These are phyloP conservation scores for Manacus vitellinus DNA, from an alignment of 2,113 vertebrate species.

Conservation along the genomic window DNA sequence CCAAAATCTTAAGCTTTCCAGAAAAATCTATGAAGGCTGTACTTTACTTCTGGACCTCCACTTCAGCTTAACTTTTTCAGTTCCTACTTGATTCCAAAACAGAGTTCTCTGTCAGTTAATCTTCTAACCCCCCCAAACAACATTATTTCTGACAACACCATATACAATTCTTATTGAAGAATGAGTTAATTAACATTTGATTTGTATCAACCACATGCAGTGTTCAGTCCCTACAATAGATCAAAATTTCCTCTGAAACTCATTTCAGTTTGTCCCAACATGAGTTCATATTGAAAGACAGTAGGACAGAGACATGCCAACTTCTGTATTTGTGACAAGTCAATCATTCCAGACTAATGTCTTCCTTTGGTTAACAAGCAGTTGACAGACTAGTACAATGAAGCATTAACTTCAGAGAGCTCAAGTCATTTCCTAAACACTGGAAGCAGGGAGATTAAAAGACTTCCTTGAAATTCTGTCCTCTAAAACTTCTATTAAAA, in stretches of 20 bases:
- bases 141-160: neutral
- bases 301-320: neutral
- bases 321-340: neutral
- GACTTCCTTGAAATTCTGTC: neutral
- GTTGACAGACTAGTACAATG: neutral
- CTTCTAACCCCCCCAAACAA: neutral
- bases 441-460: neutral
- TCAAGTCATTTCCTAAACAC: neutral
- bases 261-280: neutral
- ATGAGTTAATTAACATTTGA: neutral
- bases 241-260: neutral
- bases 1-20: neutral
- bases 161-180: neutral
- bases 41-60: neutral
- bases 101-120: neutral
- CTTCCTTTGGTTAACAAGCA: neutral
- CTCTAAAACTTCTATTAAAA: neutral
- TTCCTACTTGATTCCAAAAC: neutral
- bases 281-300: neutral
- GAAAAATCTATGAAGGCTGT: neutral
- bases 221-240: neutral
- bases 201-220: neutral
- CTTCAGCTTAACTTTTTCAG: neutral
- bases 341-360: neutral
- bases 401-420: neutral